phyloP scores from a whole-genome alignment of 1,140 invertebrate genomes.

The Chymomyza costata region DNA sequence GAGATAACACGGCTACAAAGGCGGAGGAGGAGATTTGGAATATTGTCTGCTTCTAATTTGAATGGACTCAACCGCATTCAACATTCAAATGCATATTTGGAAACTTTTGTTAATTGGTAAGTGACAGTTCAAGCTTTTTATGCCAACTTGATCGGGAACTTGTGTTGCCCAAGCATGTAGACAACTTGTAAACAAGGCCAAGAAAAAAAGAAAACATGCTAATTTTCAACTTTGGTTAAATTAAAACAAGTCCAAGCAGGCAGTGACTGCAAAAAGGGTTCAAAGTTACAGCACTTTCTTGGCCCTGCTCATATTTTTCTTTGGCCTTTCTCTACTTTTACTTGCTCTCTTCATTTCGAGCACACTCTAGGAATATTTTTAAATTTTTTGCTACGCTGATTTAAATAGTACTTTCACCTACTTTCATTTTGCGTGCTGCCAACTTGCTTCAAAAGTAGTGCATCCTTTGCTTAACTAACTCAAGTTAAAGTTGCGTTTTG shows the following conservation, averaged over 20 bases:
- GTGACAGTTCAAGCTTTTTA: conserved; percentile 49
- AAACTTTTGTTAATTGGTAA: conserved; percentile 75
- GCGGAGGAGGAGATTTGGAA: conserved; percentile 22
- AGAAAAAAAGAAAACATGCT: conserved; percentile 32
- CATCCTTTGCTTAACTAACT: too few relatives aligned
- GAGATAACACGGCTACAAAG: conserved; percentile 7
- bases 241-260: conserved; percentile 7
- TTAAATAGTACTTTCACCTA: conserved; percentile 65
- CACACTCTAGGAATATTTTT: conserved; percentile 12
- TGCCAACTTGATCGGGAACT: conserved; percentile 33
- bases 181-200: background rate
- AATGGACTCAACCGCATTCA: conserved; percentile 74
- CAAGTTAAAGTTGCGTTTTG: conserved; percentile 26
- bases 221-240: conserved; percentile 57
- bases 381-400: conserved; percentile 39
- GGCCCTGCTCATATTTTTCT: conserved; percentile 29
- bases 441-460: too few relatives aligned
- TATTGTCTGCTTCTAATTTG: conserved; percentile 68
- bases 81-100: conserved; percentile 75
- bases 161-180: conserved; percentile 15
- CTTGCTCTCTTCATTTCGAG: conserved; percentile 16
- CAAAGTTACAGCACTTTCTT: too few relatives aligned
- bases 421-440: conserved; percentile 30
- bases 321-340: conserved; percentile 6
- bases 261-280: conserved; percentile 49